Evolutionary conservation across 2,888 invertebrate species (phyloP).

Genomic region (Stenodema calcarata): DNA sequence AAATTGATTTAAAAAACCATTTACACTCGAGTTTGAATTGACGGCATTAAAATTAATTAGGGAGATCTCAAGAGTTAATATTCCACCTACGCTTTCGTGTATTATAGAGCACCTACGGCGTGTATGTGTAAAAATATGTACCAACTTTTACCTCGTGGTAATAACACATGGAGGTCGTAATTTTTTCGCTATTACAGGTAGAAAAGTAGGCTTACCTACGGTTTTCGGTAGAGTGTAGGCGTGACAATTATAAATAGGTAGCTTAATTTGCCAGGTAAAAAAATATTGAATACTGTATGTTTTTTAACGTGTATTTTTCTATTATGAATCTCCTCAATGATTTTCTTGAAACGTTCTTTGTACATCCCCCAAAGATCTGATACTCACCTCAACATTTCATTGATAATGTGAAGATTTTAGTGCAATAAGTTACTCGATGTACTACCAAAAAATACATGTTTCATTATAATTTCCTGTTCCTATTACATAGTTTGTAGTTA

Average conservation of each 20-base stretch:
- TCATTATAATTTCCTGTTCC: not conserved
- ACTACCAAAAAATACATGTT: not conserved
- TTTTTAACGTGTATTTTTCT: conserved; percentile 6
- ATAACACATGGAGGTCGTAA: not conserved
- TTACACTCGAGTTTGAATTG: too few relatives aligned
- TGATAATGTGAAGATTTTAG: not conserved
- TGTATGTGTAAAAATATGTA: not conserved
- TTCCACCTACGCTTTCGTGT: not conserved
- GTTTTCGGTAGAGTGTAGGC: not conserved
- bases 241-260: not conserved
- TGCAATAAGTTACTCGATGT: not conserved
- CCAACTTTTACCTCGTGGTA: not conserved
- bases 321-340: not conserved
- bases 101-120: not conserved
- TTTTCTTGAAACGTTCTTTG: not conserved
- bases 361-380: not conserved
- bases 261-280: not conserved
- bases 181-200: not conserved
- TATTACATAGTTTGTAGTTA: not conserved
- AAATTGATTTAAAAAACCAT: too few relatives aligned
- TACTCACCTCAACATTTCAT: not conserved
- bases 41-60: too few relatives aligned
- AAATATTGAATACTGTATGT: not conserved
- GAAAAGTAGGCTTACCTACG: not conserved
- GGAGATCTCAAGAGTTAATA: not conserved